phyloP scores from a whole-genome alignment of 2,888 invertebrate species.

The Eudemis profundana region DNA sequence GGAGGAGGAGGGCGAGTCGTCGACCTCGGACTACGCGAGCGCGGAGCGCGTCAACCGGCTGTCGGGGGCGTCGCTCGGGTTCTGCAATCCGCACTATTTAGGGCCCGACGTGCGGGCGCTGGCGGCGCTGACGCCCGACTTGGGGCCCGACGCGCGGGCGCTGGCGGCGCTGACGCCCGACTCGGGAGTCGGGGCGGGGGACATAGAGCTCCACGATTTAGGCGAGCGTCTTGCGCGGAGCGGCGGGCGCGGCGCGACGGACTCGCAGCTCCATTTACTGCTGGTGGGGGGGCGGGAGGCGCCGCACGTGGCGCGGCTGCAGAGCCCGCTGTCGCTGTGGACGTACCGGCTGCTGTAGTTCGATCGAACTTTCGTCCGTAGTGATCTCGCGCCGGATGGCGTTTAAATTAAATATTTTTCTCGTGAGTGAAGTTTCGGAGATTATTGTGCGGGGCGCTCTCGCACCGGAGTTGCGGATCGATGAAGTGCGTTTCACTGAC shows the following conservation, averaged over 20 bases:
- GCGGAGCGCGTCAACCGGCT: constrained; percentile 87
- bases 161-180: constrained; percentile 88
- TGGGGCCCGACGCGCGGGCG: constrained; percentile 89
- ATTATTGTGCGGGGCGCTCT: neutral
- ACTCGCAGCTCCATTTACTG: constrained; percentile 70
- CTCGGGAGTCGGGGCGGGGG: constrained; percentile 84
- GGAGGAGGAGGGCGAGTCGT: constrained; percentile 85
- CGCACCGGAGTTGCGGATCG: constrained; percentile 4
- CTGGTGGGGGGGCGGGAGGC: constrained; percentile 56
- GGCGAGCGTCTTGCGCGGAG: constrained; percentile 57
- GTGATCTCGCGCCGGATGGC: constrained; percentile 3
- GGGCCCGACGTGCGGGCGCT: constrained; percentile 89
- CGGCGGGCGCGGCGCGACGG: constrained; percentile 52
- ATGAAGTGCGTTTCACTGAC: too few species aligned
- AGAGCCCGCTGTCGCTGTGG: constrained; percentile 92
- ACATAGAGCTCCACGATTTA: constrained; percentile 75
- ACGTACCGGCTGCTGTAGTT: constrained; percentile 86
- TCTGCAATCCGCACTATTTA: constrained; percentile 91
- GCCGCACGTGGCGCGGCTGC: constrained; percentile 90
- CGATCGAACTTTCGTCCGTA: constrained; percentile 23
- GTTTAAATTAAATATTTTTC: constrained; percentile 27
- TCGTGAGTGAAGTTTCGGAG: constrained; percentile 10
- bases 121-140: constrained; percentile 88
- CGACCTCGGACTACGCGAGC: constrained; percentile 91
- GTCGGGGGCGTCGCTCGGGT: constrained; percentile 85